A percentile compares a stretch with the other conserved stretches of the same genome.
Conservation (phyloP, 2,888 invertebrate genomes). For the Rhodophaea formosa region DNA sequence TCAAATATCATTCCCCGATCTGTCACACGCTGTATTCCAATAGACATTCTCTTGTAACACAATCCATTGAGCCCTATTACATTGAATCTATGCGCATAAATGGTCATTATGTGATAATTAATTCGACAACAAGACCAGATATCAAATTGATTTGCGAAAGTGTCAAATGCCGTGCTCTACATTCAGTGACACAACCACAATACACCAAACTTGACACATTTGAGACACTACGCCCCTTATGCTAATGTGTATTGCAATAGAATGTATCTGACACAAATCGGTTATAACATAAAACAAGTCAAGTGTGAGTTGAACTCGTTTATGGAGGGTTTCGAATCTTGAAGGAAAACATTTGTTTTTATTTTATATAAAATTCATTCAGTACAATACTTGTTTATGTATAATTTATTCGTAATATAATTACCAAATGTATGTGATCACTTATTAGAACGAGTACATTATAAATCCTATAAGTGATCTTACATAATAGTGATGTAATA, state of each 20-base stretch:
- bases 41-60: no score
- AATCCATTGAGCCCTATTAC: conserved; percentile 21
- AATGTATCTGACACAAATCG: not conserved
- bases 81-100: conserved; percentile 27
- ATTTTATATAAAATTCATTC: no score
- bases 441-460: no score
- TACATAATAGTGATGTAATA: no score
- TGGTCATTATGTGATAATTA: conserved; percentile 4
- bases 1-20: no score
- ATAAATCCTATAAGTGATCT: no score
- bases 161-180: conserved; percentile 14
- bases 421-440: no score
- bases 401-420: no score
- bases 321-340: not conserved
- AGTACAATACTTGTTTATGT: no score
- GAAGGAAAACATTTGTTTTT: not conserved
- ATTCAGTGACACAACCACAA: conserved; percentile 15
- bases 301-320: not conserved
- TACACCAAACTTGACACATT: conserved; percentile 13
- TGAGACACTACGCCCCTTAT: conserved; percentile 8
- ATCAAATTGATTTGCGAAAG: conserved; percentile 11
- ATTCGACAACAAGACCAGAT: conserved; percentile 4
- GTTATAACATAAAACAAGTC: not conserved
- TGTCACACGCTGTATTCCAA: no score
- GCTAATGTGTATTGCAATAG: conserved; percentile 14